Percentiles rank a stretch among this genome's conserved stretches.
These are phyloP conservation scores for Zoanthus solanderi DNA, from an alignment of 92 coral and sea anemone genomes.

Conservation along the genomic window DNA sequence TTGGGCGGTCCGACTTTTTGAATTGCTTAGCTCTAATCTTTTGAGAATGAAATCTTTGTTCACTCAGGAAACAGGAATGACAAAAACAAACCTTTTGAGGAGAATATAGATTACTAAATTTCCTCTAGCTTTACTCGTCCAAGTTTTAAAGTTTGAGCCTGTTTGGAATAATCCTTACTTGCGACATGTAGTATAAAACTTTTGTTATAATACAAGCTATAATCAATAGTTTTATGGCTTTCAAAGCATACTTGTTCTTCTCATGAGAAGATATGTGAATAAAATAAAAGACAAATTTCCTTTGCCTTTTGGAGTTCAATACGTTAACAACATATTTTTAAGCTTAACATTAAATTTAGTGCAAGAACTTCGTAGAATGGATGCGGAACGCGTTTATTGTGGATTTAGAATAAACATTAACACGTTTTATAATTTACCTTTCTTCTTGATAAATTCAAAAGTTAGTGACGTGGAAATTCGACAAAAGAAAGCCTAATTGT, in stretches of 20 bases:
- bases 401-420: slow-evolving; percentile 46
- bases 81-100: slow-evolving; percentile 36
- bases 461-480: slow-evolving; percentile 57
- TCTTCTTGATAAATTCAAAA: slow-evolving; percentile 50
- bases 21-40: slow-evolving; percentile 39
- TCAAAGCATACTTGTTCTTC: slow-evolving; percentile 50
- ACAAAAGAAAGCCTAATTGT: slow-evolving; percentile 53
- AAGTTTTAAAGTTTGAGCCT: not conserved
- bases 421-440: slow-evolving; percentile 48
- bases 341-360: slow-evolving; percentile 5
- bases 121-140: not conserved
- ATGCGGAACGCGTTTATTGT: slow-evolving; percentile 56
- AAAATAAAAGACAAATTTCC: slow-evolving; percentile 36
- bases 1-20: slow-evolving; percentile 50
- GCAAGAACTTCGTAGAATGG: slow-evolving; percentile 23
- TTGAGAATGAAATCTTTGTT: slow-evolving; percentile 40
- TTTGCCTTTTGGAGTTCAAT: slow-evolving; percentile 28
- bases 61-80: slow-evolving; percentile 46
- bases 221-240: slow-evolving; percentile 36
- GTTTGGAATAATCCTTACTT: slow-evolving; percentile 3
- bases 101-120: slow-evolving; percentile 14
- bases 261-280: slow-evolving; percentile 37
- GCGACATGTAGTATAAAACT: slow-evolving; percentile 29
- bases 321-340: slow-evolving; percentile 17
- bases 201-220: slow-evolving; percentile 41